Evolutionary conservation across 2,113 vertebrate species (phyloP), one percentile per base, ranked within the genome.

Genomic region (Pelusios castaneus): DNA sequence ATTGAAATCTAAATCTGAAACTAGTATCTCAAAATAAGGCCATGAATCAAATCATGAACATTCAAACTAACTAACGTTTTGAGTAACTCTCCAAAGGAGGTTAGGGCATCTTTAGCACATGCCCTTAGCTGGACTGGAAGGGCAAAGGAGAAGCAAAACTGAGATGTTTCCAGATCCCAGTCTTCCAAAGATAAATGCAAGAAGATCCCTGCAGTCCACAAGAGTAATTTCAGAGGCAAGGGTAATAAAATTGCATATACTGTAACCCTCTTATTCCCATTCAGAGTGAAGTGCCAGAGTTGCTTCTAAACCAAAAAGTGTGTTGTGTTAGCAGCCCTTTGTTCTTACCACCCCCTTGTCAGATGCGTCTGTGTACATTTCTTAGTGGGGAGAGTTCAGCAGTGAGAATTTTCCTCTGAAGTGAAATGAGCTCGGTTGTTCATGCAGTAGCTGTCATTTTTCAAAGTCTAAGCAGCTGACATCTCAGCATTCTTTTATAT

Each of bases 361-460:
- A 95, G 92, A 96, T 84, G 91, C 95, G 94, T 87, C 95, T 95
- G 92, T 90, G 89, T 95, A 80, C 77, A 92, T 96, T 94, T 95
- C 0, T 0, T 54, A 95, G n/a, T 91, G 47, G 85, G 89, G 92
- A 95, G 91, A 89, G 82, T 97, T 93, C 92, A 95, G 88, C 94
- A 95, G 80, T 85, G 94, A 92, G 86, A 94, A 94, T 80, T 93
- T 84, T 95, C 73, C 56, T 85, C 73, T 91, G 84, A 94, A 97
- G 95, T 94, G 80, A 91, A 94, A 93, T 92, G 84, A 95, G 79
- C 77, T 97, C 6, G 14, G 29, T 86, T 85, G 9, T 84, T 84
- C 14, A 2, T 90, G 45, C 80, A 89, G 77, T 88, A 94, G 92
- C 58, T 94, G 90, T 91, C 82, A 84, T 97, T 95, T 85, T 10